These are phyloP conservation scores for Euglossa dilemma DNA, from an alignment of 1,140 invertebrate genomes.

Conservation along the genomic window DNA sequence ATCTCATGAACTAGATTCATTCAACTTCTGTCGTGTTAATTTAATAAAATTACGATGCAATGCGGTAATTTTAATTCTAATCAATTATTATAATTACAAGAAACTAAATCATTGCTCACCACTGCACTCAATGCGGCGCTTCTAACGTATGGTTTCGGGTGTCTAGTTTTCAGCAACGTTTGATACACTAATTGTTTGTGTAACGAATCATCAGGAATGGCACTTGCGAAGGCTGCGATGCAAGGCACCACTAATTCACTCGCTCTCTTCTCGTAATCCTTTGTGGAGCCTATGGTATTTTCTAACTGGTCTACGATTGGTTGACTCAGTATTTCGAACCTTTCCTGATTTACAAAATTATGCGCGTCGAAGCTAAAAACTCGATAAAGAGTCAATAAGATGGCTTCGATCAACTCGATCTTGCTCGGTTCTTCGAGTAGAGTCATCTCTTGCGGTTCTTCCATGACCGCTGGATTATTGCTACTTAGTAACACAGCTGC, in stretches of 20 bases:
- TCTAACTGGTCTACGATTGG: constrained; percentile 94
- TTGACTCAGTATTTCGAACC: constrained; percentile 92
- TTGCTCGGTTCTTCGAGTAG: constrained; percentile 83
- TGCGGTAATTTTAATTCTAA: neutral
- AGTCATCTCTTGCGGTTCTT: constrained; percentile 81
- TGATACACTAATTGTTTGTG: constrained; percentile 96
- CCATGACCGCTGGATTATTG: constrained; percentile 75
- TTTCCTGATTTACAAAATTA: constrained; percentile 92
- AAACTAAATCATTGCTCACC: constrained; percentile 62
- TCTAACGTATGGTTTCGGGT: constrained; percentile 84
- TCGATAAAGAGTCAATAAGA: constrained; percentile 88
- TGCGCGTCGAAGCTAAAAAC: constrained; percentile 92
- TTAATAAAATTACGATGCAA: neutral
- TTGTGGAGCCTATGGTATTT: constrained; percentile 87
- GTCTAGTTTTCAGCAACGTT: constrained; percentile 92
- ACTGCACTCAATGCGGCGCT: constrained; percentile 74
- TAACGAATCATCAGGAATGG: constrained; percentile 90
- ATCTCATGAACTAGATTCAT: neutral
- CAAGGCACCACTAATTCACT: constrained; percentile 88
- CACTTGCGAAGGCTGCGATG: constrained; percentile 91
- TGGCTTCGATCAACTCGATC: constrained; percentile 85
- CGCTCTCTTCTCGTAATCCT: constrained; percentile 84
- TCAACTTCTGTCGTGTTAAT: too few relatives aligned
- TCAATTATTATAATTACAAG: neutral
- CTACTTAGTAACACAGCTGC: constrained; percentile 86